These are phyloP conservation scores for Saccostrea echinata DNA, from an alignment of 1,140 invertebrate species.

Conservation along the genomic window DNA sequence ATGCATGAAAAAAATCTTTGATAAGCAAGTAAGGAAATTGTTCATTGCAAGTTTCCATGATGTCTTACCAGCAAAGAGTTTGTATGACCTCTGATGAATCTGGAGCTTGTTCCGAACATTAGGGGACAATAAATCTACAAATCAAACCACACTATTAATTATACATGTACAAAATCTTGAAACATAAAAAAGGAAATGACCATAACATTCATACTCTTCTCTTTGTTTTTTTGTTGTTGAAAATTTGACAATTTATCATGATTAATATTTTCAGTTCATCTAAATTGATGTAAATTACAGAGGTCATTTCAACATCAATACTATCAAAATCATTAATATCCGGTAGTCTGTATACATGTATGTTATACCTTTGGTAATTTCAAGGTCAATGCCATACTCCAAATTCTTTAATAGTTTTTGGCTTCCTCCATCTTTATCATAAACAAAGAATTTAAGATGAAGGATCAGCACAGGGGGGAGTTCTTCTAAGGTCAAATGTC, in stretches of 20 bases:
- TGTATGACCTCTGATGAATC: conserved; percentile 86
- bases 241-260: background rate
- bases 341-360: no score
- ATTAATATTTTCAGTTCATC: background rate
- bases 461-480: conserved; percentile 93
- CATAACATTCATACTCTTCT: no score
- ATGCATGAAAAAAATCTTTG: no score
- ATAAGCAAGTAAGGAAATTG: no score
- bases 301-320: no score
- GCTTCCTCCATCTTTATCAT: conserved; percentile 89
- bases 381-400: conserved; percentile 92
- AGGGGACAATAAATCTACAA: conserved; percentile 90
- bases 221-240: no score
- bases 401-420: conserved; percentile 95
- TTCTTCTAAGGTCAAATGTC: conserved; percentile 92
- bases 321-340: no score
- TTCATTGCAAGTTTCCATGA: no score
- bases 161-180: background rate
- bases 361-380: conserved; percentile 89
- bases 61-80: conserved; percentile 83
- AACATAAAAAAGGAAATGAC: no score
- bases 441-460: conserved; percentile 90
- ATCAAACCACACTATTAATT: conserved; percentile 38
- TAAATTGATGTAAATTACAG: no score
- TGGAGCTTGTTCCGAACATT: conserved; percentile 84